These are phyloP conservation scores for Timandra comae DNA, from an alignment of 2,888 invertebrate species.

Conservation along the genomic window DNA sequence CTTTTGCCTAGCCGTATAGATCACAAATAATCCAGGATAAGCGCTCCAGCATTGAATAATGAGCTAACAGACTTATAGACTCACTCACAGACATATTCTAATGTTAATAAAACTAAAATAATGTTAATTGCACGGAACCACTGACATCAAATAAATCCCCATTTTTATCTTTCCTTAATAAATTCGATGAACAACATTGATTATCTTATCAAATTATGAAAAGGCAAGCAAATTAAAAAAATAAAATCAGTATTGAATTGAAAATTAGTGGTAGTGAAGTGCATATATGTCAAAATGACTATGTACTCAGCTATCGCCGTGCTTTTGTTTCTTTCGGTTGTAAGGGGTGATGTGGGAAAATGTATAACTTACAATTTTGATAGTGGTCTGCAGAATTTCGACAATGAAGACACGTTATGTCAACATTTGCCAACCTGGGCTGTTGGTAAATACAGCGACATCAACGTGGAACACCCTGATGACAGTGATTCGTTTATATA, in stretches of 20 bases:
- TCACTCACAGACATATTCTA: too few species aligned
- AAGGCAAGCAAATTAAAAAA: conserved; percentile 6
- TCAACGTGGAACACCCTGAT: conserved; percentile 3
- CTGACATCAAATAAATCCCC: not conserved
- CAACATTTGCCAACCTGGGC: conserved; percentile 8
- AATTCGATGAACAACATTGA: conserved; percentile 4
- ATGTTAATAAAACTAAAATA: too few species aligned
- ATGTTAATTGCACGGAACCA: too few species aligned
- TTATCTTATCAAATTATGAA: conserved; percentile 14
- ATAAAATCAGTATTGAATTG: conserved; percentile 8
- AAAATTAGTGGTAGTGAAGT: conserved; percentile 4
- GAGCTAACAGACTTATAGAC: too few species aligned
- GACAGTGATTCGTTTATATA: conserved; percentile 14
- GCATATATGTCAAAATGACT: conserved; percentile 11
- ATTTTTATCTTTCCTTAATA: conserved; percentile 5
- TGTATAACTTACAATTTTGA: conserved; percentile 26
- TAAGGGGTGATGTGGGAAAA: conserved; percentile 10
- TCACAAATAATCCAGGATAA: too few species aligned
- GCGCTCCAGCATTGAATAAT: too few species aligned
- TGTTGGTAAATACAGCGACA: conserved; percentile 11
- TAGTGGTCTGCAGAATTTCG: conserved; percentile 7
- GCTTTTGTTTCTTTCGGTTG: conserved; percentile 6
- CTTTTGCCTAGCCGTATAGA: too few species aligned
- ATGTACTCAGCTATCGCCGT: not conserved
- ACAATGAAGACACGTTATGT: conserved; percentile 7